phyloP scores from a whole-genome alignment of 1,140 invertebrate species.

The Drosophila bocqueti region DNA sequence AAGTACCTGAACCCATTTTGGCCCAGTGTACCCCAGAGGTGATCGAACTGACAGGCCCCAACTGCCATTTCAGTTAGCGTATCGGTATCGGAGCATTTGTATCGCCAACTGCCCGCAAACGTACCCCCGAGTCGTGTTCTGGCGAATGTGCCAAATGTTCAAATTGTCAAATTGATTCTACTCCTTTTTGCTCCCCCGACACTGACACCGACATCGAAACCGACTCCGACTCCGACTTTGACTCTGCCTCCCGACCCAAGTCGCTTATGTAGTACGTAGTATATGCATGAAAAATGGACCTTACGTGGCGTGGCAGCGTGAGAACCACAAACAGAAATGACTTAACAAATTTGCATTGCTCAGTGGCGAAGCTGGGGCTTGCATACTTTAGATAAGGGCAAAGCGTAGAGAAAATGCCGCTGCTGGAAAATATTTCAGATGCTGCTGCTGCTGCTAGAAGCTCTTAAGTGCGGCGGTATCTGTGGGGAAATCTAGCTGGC shows the following conservation, averaged over 20 bases:
- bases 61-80: conserved; percentile 34
- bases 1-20: not conserved
- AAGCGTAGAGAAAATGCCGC: conserved; percentile 69
- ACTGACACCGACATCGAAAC: conserved; percentile 55
- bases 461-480: conserved; percentile 78
- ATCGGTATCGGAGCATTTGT: conserved; percentile 22
- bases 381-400: conserved; percentile 80
- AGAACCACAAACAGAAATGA: conserved; percentile 81
- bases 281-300: conserved; percentile 48
- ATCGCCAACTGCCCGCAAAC: conserved; percentile 18
- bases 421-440: conserved; percentile 74
- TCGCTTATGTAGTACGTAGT: conserved; percentile 5
- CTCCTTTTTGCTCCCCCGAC: conserved; percentile 33
- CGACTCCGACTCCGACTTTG: conserved; percentile 2
- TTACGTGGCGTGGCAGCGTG: conserved; percentile 67
- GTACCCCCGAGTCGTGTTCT: conserved; percentile 63
- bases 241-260: conserved; percentile 11
- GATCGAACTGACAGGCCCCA: conserved; percentile 39
- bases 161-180: conserved; percentile 76
- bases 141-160: conserved; percentile 71
- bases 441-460: conserved; percentile 63
- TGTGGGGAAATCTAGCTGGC: conserved; percentile 70
- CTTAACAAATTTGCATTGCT: conserved; percentile 80
- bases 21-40: conserved; percentile 19
- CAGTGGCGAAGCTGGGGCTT: conserved; percentile 32